A percentile compares a stretch with the other conserved stretches of the same genome.
Conservation (phyloP, 2,888 invertebrate species). For the Diabrotica balteata region DNA sequence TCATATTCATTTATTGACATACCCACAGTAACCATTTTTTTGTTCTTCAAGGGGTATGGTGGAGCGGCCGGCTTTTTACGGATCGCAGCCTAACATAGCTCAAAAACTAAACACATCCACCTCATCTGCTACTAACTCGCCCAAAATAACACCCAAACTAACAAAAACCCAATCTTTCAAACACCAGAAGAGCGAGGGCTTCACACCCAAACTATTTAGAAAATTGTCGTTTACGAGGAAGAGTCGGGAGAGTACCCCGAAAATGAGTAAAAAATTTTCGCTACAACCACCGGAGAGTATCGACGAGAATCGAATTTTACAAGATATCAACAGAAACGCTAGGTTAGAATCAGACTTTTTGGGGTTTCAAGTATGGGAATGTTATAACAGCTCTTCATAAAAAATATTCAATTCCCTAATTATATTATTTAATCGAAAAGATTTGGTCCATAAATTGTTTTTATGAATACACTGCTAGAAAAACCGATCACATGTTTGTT, state of each 20-base stretch:
- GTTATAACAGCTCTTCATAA: background rate
- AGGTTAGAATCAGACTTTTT: slow-evolving; percentile 17
- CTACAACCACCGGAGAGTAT: slow-evolving; percentile 42
- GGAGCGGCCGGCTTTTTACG: slow-evolving; percentile 56
- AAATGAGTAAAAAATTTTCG: slow-evolving; percentile 50
- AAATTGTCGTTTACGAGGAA: slow-evolving; percentile 55
- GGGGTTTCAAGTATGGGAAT: background rate
- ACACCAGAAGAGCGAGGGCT: slow-evolving; percentile 52
- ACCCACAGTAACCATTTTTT: slow-evolving; percentile 34
- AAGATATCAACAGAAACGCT: slow-evolving; percentile 47
- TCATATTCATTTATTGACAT: too few relatives aligned
- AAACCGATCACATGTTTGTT: too few relatives aligned
- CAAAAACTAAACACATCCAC: slow-evolving; percentile 52
- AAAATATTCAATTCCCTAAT: too few relatives aligned
- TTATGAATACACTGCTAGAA: too few relatives aligned
- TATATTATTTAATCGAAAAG: too few relatives aligned
- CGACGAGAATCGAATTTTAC: slow-evolving; percentile 44
- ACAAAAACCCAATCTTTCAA: slow-evolving; percentile 61
- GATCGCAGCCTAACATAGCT: slow-evolving; percentile 61
- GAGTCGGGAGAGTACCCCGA: slow-evolving; percentile 48
- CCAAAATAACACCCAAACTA: slow-evolving; percentile 58
- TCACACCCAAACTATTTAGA: slow-evolving; percentile 56
- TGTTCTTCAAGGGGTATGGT: slow-evolving; percentile 55
- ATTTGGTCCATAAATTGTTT: too few relatives aligned
- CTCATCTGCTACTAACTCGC: slow-evolving; percentile 55